Percentiles rank a stretch among this genome's conserved stretches.
Conservation (phyloP, 2,888 invertebrate genomes). For the Lottia scabra region DNA sequence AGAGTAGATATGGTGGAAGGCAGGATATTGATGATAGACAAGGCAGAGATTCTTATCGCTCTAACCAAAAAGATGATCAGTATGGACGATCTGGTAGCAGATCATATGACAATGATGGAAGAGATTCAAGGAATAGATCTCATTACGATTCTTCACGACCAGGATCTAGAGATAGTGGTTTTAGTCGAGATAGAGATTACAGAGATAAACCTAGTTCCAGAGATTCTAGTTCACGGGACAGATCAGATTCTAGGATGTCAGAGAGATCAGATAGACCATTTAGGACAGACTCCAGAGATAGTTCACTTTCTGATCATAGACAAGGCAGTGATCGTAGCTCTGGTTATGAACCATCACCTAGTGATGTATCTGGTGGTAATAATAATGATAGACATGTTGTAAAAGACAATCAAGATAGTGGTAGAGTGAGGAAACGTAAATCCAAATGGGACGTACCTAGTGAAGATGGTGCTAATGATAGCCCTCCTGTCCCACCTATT, state of each 20-base stretch:
- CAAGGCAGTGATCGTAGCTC: slow-evolving; percentile 1
- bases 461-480: slow-evolving; percentile 8
- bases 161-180: background rate
- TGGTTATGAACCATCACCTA: slow-evolving; percentile 2
- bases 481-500: background rate
- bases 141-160: background rate
- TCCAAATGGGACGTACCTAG: slow-evolving; percentile 49
- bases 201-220: background rate
- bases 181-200: background rate
- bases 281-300: background rate
- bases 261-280: slow-evolving; percentile 1
- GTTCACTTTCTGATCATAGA: slow-evolving; percentile 1
- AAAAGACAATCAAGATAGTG: slow-evolving; percentile 6
- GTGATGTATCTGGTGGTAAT: slow-evolving; percentile 7
- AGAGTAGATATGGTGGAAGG: slow-evolving; percentile 17
- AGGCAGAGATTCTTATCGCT: slow-evolving; percentile 27
- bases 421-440: slow-evolving; percentile 37
- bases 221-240: background rate
- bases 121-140: background rate
- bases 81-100: background rate
- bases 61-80: slow-evolving; percentile 20
- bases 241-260: background rate
- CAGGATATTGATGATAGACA: slow-evolving; percentile 16
- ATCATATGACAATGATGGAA: background rate
- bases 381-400: slow-evolving; percentile 11